These are phyloP conservation scores for Papilio protenor DNA, from an alignment of 2,888 invertebrate species.

Conservation along the genomic window DNA sequence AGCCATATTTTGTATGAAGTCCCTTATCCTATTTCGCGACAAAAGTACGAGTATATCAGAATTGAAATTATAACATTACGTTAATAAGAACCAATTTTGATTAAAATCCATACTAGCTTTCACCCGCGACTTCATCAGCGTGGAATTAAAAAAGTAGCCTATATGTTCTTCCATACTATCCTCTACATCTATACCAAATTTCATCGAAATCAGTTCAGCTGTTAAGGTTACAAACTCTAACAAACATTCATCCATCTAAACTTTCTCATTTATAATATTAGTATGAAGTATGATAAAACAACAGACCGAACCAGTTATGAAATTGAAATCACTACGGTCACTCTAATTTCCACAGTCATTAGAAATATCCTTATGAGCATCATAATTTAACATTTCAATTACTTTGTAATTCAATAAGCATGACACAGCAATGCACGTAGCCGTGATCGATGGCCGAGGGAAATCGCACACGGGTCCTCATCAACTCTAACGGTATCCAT, in stretches of 20 bases:
- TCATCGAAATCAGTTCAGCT: too few relatives aligned
- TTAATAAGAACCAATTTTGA: too few relatives aligned
- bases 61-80: too few relatives aligned
- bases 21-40: neutral
- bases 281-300: neutral
- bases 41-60: too few relatives aligned
- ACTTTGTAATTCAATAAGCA: conserved; percentile 25
- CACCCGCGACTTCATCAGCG: too few relatives aligned
- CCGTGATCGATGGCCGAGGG: conserved; percentile 36
- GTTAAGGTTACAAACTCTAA: too few relatives aligned
- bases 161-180: too few relatives aligned
- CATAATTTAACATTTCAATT: conserved; percentile 25
- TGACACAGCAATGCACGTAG: conserved; percentile 39
- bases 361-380: neutral
- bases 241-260: too few relatives aligned
- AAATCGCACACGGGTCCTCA: conserved; percentile 38
- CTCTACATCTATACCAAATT: too few relatives aligned
- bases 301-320: neutral
- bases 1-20: neutral
- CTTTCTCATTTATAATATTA: neutral
- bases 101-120: too few relatives aligned
- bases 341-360: neutral
- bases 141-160: too few relatives aligned
- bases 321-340: neutral
- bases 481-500: conserved; percentile 37